phyloP scores from a whole-genome alignment of 1,140 invertebrate genomes.

The Doryteuthis pealeii region DNA sequence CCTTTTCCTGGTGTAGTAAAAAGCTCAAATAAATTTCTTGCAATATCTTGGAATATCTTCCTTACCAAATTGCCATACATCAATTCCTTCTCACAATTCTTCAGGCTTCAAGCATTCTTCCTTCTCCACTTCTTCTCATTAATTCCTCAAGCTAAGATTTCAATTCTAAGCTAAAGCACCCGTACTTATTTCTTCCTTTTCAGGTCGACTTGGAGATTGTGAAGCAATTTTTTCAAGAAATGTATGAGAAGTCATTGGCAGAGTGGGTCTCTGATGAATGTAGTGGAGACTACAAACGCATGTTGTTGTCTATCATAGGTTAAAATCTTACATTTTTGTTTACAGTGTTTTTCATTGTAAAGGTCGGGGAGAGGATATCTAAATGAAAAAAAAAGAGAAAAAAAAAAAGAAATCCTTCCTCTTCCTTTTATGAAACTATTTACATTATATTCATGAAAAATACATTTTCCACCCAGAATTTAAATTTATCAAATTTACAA shows the following conservation, averaged over 20 bases:
- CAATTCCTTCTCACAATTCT: neutral
- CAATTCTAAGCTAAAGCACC: neutral
- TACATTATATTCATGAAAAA: no score
- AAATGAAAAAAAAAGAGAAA: no score
- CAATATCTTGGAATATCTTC: neutral
- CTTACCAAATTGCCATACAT: neutral
- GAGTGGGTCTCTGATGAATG: slow-evolving; percentile 43
- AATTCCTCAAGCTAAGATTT: neutral
- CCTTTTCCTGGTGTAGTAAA: neutral
- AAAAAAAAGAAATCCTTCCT: no score
- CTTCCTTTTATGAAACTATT: no score
- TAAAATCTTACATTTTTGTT: neutral
- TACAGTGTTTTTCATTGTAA: no score
- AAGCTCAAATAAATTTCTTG: neutral
- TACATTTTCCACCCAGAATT: no score
- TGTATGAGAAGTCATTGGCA: slow-evolving; percentile 37
- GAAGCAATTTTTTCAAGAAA: slow-evolving; percentile 31
- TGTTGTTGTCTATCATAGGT: slow-evolving; percentile 39
- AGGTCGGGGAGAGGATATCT: no score
- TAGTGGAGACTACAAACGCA: slow-evolving; percentile 48
- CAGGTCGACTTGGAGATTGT: slow-evolving; percentile 49
- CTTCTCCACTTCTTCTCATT: neutral
- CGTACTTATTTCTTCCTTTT: neutral
- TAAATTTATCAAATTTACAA: no score
- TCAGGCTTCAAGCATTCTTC: neutral